phyloP scores from a whole-genome alignment of 1,140 invertebrate species.

The Drosophila bocqueti region DNA sequence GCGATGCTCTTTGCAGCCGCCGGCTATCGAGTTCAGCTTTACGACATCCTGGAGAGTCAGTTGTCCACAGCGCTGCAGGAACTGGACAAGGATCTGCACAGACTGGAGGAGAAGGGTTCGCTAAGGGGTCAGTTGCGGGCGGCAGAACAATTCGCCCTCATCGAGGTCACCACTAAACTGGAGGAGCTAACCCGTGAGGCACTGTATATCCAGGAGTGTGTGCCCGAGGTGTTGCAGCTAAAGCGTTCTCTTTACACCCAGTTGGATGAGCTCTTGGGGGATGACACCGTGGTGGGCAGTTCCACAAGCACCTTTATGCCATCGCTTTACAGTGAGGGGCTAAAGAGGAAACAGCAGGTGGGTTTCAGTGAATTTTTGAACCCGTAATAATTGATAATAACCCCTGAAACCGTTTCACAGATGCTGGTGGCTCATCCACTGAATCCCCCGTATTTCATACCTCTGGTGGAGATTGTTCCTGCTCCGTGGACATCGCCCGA shows the following conservation, averaged over 20 bases:
- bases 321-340: conserved; percentile 91
- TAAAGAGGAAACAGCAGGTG: conserved; percentile 67
- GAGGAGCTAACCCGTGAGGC: conserved; percentile 89
- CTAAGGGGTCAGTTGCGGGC: conserved; percentile 91
- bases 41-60: conserved; percentile 92
- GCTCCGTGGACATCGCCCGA: conserved; percentile 92
- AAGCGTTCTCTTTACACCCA: conserved; percentile 92
- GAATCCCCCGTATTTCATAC: conserved; percentile 98
- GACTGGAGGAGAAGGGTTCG: conserved; percentile 89
- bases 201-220: conserved; percentile 94
- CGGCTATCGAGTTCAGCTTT: conserved; percentile 94
- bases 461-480: conserved; percentile 96
- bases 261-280: conserved; percentile 90
- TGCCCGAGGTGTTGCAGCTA: conserved; percentile 95
- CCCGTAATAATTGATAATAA: not conserved
- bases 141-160: conserved; percentile 90
- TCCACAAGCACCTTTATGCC: conserved; percentile 96
- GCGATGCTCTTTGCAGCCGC: conserved; percentile 96
- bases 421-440: conserved; percentile 93
- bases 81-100: conserved; percentile 90
- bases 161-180: conserved; percentile 89
- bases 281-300: conserved; percentile 92
- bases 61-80: conserved; percentile 90
- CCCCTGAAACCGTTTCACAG: conserved; percentile 38
- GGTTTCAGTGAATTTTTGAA: not conserved